Evolutionary conservation across 2,797 vertebrate genomes (phyloP).

Genomic region (Trachops cirrhosus): DNA sequence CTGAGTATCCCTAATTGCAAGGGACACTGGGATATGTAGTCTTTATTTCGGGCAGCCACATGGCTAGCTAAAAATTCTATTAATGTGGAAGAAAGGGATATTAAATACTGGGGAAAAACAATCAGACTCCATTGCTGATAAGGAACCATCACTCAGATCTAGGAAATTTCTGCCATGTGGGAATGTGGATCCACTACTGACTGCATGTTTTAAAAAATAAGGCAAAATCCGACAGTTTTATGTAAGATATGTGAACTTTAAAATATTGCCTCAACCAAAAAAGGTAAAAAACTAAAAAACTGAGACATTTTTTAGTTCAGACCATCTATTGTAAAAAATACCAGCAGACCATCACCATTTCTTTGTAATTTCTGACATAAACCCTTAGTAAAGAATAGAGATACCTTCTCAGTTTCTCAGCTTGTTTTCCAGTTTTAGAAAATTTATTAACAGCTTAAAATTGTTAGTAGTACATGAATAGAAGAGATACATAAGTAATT

Average conservation of each 20-base stretch:
- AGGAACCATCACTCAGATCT: background rate
- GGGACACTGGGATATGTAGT: background rate
- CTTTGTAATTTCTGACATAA: background rate
- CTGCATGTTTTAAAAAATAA: background rate
- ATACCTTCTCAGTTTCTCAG: background rate
- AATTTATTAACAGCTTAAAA: background rate
- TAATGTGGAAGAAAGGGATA: background rate
- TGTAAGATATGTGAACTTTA: background rate
- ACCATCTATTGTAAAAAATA: background rate
- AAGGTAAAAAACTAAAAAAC: background rate
- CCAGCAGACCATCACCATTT: background rate
- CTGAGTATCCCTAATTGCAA: background rate
- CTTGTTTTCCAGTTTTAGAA: constrained; percentile 1
- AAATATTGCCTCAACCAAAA: background rate
- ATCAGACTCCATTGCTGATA: background rate
- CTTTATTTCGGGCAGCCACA: background rate
- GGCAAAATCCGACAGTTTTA: background rate
- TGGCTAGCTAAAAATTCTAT: background rate
- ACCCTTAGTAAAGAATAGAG: background rate
- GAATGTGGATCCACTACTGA: background rate
- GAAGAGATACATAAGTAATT: background rate
- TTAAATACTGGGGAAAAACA: background rate
- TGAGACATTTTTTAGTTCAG: background rate
- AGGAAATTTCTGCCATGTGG: background rate
- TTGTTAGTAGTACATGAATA: background rate